Evolutionary conservation across 2,113 vertebrate genomes (phyloP), one percentile per base, ranked within the genome.

Genomic region (Panthera tigris): DNA sequence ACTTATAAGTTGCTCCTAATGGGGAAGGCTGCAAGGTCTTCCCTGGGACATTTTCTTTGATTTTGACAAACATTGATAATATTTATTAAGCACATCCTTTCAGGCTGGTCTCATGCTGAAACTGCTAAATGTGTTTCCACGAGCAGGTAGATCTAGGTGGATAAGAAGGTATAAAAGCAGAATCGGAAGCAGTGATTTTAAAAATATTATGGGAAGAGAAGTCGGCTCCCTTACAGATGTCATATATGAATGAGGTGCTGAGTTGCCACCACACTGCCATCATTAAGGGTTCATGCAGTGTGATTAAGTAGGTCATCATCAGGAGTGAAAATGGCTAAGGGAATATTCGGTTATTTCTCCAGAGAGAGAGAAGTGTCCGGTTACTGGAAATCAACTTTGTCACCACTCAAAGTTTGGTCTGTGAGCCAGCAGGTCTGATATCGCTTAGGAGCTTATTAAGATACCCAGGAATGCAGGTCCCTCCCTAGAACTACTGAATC

Each of bases 21-120:
- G 31, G 7, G 4, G 2, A 93, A 87, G 23, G 12, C 15, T 83
- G 50, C 63, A 78, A 78, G n/a, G 90, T 81, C 91, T 96, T 97
- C 27, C 57, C 36, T 41, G 18, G 48, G 82, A 86, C 13, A 45
- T 48, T 88, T 89, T 85, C 14, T 97, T 89, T 95, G 83, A 57
- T 92, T 96, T 87, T 96, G 97, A 96, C 52, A 87, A 95, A 48
- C 68, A 92, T 81, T 92, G 94, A 89, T 85, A 89, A n/a, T n/a
- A 85, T 97, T 96, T 96, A 97, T 96, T 87, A 89, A 97, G 79
- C 27, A 57, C 15, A 71, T 84, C 52, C 25, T 83, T 95, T 95
- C 27, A n/a, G 71, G 71, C 19, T 23, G 29, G 6, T 33, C 94
- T 96, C 23, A 21, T 27, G 27, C 19, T 55, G 27, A 92, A 96